Evolutionary conservation across 2,888 invertebrate species (phyloP).

Genomic region (Lissocephala sabroskyi): DNA sequence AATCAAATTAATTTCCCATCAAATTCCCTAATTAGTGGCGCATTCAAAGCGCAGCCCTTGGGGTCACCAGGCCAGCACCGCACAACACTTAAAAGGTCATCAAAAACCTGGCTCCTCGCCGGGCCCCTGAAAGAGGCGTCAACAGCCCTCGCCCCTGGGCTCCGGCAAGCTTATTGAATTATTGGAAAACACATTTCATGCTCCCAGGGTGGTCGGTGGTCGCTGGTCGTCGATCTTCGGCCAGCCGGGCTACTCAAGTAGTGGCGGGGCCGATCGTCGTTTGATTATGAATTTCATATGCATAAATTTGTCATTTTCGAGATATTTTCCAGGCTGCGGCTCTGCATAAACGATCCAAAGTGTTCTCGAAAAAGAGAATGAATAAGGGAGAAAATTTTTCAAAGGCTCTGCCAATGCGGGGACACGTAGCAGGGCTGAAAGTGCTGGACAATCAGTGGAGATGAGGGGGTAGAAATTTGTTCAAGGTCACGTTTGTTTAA

Average conservation of each 20-base stretch:
- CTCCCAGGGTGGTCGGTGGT: constrained; percentile 5
- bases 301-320: constrained; percentile 6
- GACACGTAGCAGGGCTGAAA: no score
- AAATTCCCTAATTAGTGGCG: constrained; percentile 49
- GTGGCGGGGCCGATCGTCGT: background rate
- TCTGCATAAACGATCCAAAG: constrained; percentile 48
- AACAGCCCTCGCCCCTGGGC: constrained; percentile 2
- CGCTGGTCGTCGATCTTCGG: no score
- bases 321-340: constrained; percentile 41
- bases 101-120: constrained; percentile 38
- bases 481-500: no score
- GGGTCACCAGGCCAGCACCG: constrained; percentile 10
- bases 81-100: constrained; percentile 49
- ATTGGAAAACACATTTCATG: constrained; percentile 27
- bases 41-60: constrained; percentile 42
- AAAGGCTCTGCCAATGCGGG: no score
- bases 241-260: constrained; percentile 12
- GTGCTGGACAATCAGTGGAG: no score
- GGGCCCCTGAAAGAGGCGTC: constrained; percentile 12
- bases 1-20: constrained; percentile 53
- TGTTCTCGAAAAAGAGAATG: no score
- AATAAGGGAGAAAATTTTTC: no score
- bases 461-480: no score
- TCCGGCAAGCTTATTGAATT: constrained; percentile 14
- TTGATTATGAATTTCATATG: constrained; percentile 1